Conservation (phyloP, 92 coral and sea anemone genomes). For the Muricea muricata region DNA sequence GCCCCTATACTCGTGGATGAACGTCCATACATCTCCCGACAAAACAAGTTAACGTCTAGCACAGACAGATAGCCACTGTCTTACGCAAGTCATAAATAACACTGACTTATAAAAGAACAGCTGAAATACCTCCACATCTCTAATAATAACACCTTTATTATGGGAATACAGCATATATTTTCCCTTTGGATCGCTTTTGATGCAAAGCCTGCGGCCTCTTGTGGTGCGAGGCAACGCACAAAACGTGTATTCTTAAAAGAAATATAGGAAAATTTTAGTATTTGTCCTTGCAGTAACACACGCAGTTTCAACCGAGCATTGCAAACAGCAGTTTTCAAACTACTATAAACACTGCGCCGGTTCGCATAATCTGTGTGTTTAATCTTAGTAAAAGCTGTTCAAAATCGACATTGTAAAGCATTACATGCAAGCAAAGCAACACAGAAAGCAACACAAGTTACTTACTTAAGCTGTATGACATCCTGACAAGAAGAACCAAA, state of each 20-base stretch:
- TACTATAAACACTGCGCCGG: background rate
- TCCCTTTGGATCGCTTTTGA: slow-evolving; percentile 96
- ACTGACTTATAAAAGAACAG: background rate
- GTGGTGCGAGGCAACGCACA: slow-evolving; percentile 79
- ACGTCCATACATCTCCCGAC: too few relatives aligned
- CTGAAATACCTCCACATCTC: slow-evolving; percentile 86
- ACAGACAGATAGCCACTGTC: background rate
- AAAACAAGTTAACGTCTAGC: too few relatives aligned
- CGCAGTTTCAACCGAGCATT: slow-evolving; percentile 8
- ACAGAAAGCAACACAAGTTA: background rate
- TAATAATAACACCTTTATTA: slow-evolving; percentile 82
- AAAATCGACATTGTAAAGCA: background rate
- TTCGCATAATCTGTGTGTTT: slow-evolving; percentile 1
- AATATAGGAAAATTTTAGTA: background rate
- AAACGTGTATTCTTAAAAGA: slow-evolving; percentile 70
- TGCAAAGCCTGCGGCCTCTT: slow-evolving; percentile 76
- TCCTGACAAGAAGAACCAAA: background rate
- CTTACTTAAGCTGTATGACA: slow-evolving; percentile 38
- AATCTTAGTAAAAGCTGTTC: slow-evolving; percentile 4
- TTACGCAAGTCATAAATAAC: background rate
- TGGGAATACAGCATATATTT: slow-evolving; percentile 85
- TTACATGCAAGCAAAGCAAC: background rate
- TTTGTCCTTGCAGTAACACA: background rate
- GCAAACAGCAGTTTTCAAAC: background rate
- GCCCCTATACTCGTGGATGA: too few relatives aligned